Conservation (phyloP, 2,888 invertebrate species). For the Drosophila infuscata region DNA sequence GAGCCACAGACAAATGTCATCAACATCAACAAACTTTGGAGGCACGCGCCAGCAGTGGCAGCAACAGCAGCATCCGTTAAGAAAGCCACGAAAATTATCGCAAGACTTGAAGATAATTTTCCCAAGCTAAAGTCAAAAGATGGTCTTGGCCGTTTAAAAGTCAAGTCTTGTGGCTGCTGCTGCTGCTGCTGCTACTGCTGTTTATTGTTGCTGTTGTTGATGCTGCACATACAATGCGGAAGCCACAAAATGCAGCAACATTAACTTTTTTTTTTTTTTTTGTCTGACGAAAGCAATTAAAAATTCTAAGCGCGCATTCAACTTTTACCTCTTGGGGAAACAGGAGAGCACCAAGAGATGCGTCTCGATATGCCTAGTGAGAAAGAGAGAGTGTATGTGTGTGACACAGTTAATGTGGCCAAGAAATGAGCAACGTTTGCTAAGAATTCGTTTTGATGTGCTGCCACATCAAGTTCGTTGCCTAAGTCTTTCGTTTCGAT, state of each 20-base stretch:
- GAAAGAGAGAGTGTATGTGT: constrained; percentile 26
- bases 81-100: constrained; percentile 58
- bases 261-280: constrained; percentile 9
- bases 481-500: constrained; percentile 69
- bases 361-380: constrained; percentile 12
- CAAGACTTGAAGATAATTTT: constrained; percentile 52
- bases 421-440: constrained; percentile 26
- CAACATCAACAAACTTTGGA: constrained; percentile 33
- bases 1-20: constrained; percentile 29
- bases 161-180: constrained; percentile 20
- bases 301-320: constrained; percentile 74
- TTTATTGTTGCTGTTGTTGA: constrained; percentile 5
- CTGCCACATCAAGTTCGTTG: constrained; percentile 63
- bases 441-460: constrained; percentile 14
- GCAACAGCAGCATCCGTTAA: constrained; percentile 28
- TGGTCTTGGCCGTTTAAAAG: constrained; percentile 49
- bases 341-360: constrained; percentile 11
- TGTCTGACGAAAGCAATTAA: constrained; percentile 71
- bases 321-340: constrained; percentile 58
- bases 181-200: background rate
- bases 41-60: constrained; percentile 45
- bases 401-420: constrained; percentile 63
- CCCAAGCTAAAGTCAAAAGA: constrained; percentile 45
- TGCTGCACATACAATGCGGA: constrained; percentile 72
- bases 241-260: constrained; percentile 65